phyloP scores from a whole-genome alignment of 2,797 vertebrate genomes.

The Gallinago nigripennis region DNA sequence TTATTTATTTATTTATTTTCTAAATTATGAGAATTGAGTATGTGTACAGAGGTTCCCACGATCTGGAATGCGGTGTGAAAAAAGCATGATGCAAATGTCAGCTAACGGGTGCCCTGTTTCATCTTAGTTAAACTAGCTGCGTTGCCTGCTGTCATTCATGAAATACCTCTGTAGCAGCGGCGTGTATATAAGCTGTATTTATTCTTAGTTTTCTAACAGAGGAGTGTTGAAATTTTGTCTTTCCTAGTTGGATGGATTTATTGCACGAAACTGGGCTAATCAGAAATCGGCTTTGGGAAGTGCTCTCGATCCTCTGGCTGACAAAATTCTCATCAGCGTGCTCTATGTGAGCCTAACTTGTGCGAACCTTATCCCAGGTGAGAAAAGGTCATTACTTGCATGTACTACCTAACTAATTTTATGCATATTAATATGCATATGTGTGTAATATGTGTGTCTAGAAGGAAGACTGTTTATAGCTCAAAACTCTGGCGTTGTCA shows the following conservation, averaged over 20 bases:
- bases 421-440: neutral
- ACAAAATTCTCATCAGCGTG: slow-evolving; percentile 97
- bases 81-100: neutral
- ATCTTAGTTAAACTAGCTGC: neutral
- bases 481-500: neutral
- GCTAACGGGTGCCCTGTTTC: neutral
- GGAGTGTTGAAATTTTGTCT: neutral
- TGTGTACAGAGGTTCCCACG: neutral
- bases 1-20: too few relatives aligned
- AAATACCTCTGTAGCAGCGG: neutral
- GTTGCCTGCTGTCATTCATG: neutral
- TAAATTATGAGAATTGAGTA: neutral
- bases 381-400: neutral
- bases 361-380: slow-evolving; percentile 96
- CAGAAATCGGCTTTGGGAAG: slow-evolving; percentile 97
- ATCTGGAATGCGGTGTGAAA: neutral
- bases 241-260: slow-evolving; percentile 93
- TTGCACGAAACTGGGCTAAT: slow-evolving; percentile 94
- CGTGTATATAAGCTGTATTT: accelerated
- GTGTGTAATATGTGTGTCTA: neutral
- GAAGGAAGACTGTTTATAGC: neutral
- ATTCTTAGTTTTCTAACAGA: neutral
- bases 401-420: accelerated
- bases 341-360: slow-evolving; percentile 94
- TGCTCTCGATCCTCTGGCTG: slow-evolving; percentile 95